Evolutionary conservation across 92 coral and sea anemone species (phyloP), one percentile per base, ranked within the genome.

Genomic region (Epizoanthus stellaris): DNA sequence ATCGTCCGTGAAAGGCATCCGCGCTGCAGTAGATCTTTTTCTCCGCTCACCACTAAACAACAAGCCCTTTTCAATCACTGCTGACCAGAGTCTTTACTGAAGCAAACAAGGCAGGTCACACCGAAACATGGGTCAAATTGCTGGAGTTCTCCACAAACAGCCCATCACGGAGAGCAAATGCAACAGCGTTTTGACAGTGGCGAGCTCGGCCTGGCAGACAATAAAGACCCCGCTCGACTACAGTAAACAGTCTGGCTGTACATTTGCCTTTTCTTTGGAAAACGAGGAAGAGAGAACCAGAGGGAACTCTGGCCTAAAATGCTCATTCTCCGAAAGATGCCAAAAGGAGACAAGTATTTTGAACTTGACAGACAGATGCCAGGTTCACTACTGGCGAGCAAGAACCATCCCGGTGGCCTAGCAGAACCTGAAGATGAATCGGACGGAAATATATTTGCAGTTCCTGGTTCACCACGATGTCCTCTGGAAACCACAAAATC

Each of bases 191-290:
- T 15, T 20, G 38, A 76, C 2, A 80, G 76, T 17, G 95, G 95
- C 34, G 73, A 91, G 67, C 87, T 90, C 17, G 95, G 93, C n/a
- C 88, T 90, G 1, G 91, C 93, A 5, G 81, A 90, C 64, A 92
- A 85, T 64, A 12, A 89, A 12, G 60, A 92, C 25, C 95, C 95
- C 4, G 57, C 76, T 3, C 93, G 82, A 40, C 77, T 89, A 7
- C 66, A 64, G 42, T 61, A 85, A 2, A 89, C 95, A 4, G 80
- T 70, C 6, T 88, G 89, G 84, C 62, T 85, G 14, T 85, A 85
- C 67, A 75, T 85, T 23, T 70, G 83, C 68, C 69, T 85, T 7
- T 82, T 25, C 82, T 0, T 30, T 30, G 36, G 36, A 30, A 30
- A 30, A 30, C 36, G 36, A 30, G 36, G 2, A 30, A 30, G 88